Conservation (phyloP, 2,113 vertebrate species). For the Pseudolaguvia tuberculata region DNA sequence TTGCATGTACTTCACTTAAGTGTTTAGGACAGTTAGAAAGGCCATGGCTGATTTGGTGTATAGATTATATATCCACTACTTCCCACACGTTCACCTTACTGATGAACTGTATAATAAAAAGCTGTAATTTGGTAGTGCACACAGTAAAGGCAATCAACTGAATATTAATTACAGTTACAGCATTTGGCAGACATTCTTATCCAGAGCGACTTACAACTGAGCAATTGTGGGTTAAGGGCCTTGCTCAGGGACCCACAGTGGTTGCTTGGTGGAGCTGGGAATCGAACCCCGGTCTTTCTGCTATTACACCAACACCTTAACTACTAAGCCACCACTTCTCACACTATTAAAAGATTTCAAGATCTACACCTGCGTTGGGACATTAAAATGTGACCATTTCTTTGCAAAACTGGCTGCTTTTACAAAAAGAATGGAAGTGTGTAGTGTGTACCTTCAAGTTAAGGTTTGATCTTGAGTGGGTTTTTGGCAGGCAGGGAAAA, state of each 20-base stretch:
- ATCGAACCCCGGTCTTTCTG: too few species aligned
- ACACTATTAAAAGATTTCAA: neutral
- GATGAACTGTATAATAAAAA: conserved; percentile 1
- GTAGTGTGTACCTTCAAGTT: neutral
- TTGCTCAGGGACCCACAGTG: too few species aligned
- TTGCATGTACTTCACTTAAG: neutral
- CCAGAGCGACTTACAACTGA: too few species aligned
- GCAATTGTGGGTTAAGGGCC: too few species aligned
- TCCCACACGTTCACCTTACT: neutral
- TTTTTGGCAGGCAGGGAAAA: conserved; percentile 22
- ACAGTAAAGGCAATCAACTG: neutral
- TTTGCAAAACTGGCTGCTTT: neutral
- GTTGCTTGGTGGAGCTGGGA: too few species aligned
- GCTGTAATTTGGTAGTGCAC: neutral
- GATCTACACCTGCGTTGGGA: neutral
- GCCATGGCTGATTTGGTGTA: neutral
- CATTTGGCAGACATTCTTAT: too few species aligned
- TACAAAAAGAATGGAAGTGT: neutral
- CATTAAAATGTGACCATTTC: neutral
- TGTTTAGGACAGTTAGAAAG: neutral
- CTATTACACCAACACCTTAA: too few species aligned
- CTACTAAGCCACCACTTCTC: too few species aligned
- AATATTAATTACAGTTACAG: too few species aligned
- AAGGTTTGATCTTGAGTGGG: neutral
- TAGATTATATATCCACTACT: neutral